Evolutionary conservation across 2,888 invertebrate species (phyloP), one percentile per base, ranked within the genome.

Genomic region (Apamea crenata): DNA sequence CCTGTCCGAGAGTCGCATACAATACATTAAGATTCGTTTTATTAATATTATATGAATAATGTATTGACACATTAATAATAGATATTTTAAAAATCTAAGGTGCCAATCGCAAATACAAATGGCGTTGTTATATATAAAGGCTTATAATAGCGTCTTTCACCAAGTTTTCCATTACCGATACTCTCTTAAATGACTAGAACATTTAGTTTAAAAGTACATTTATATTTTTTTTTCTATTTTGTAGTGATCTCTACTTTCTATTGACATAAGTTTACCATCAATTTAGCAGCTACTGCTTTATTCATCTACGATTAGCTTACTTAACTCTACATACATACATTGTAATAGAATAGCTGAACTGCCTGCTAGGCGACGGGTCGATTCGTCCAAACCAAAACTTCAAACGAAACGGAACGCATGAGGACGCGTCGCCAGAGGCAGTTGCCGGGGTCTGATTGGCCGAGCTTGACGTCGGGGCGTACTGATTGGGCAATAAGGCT

Each of bases 401-500:
- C 84, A 89, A 95, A 90, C 70, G 86, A 88, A 96, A 90, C 74
- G 74, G 90, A 95, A 93, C 84, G 83, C 93, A 92, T 84, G 83
- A 82, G 94, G 93, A 91, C 94, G 90, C 92, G 92, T 92, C 93
- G 93, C 93, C 93, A 87, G 92, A 90, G 93, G 94, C 94, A 95
- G 95, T 92, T 91, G 85, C 89, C 89, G 89, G 93, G 90, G 91
- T 95, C 96, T 93, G 95, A 94, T 95, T 92, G 93, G 92, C 91
- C 94, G 94, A 94, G 96, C 92, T 92, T 91, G 84, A 87, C 87
- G 96, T 96, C 96, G 80, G 90, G 92, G 96, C 97, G 93, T 96
- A 95, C 97, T 97, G 97, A 97, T 98, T 97, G 97, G 97, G 96
- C 97, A 97, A 97, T 97, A 97, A 98, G 98, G 98, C 98, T 98